Base-by-base conservation (phyloP, 1,140 invertebrate genomes). In the Aphelenchoides besseyi region DNA sequence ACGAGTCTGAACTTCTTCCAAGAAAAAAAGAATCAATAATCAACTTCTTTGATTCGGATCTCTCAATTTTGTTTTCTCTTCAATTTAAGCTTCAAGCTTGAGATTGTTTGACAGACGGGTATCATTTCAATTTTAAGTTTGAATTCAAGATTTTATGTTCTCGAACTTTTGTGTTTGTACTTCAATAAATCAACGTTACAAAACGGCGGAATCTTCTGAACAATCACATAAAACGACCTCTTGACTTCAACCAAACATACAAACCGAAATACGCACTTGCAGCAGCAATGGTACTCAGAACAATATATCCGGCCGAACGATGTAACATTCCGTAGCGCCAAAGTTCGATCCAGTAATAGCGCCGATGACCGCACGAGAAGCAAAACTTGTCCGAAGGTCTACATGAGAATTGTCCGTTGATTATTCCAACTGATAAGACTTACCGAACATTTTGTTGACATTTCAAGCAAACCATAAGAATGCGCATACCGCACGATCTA, bases 161-260 rank as follows among this genome's bases (percentile, higher is more conserved):
- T 48, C 41, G 41, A 23, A 23, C n/a, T 48, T 48, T 48, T 48
- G 12, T 48, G 12, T 23, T 16, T 48, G 12, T 48, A 48, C 23
- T 48, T 23, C 41, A 48, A 12, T 12, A 48, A 48, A 48, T 48
- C 12, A 48, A 48, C 41, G 41, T 23, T 48, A 23, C 41, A 48
- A 48, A 12, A 48, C 12, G 41, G 41, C 41, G 41, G 41, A 48
- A 48, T 16, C 23, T 48, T 23, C 41, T 23, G 41, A 48, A 16
- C 41, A 48, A 23, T n/a, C n/a, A n/a, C n/a, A n/a, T n/a, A n/a
- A 8, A 33, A 33, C 18, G 55, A 59, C 23, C 5, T 33, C 63
- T 66, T 53, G 32, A 12, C 23, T 53, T 37, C 12, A 66, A 16
- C 63, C 63, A 66, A 12, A n/a, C n/a, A 53, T 66, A 66, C n/a